phyloP scores from a whole-genome alignment of 1,140 invertebrate genomes.

The Liolophura sinensis region DNA sequence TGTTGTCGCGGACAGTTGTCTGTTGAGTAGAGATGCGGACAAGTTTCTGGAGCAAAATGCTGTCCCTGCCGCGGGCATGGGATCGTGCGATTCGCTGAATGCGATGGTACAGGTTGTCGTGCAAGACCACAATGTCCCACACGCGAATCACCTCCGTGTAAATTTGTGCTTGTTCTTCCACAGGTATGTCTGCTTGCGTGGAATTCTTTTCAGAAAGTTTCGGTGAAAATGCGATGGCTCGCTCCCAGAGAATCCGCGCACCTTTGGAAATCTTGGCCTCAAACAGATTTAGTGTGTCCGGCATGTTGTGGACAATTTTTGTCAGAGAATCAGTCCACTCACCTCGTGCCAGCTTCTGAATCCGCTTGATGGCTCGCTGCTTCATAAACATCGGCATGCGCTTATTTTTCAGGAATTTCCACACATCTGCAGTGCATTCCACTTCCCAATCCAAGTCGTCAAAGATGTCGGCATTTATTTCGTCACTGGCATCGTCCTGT shows the following conservation, averaged over 20 bases:
- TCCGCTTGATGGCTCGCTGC: constrained; percentile 30
- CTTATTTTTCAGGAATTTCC: constrained; percentile 39
- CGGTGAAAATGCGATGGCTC: constrained; percentile 49
- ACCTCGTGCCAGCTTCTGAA: constrained; percentile 42
- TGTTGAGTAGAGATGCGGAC: neutral
- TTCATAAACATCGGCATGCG: constrained; percentile 33
- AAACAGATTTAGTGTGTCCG: constrained; percentile 36
- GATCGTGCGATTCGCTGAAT: constrained; percentile 42
- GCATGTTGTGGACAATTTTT: constrained; percentile 26
- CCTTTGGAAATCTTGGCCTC: constrained; percentile 41
- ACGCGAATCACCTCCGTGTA: constrained; percentile 52
- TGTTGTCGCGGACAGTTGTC: neutral
- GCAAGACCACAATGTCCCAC: constrained; percentile 48
- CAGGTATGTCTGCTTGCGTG: constrained; percentile 23
- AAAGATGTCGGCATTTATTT: constrained; percentile 20
- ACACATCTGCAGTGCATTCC: constrained; percentile 49
- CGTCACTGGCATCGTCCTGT: neutral
- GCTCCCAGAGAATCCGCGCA: constrained; percentile 44
- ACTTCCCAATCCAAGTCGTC: constrained; percentile 53
- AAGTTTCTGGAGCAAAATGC: constrained; percentile 44
- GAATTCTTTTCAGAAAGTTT: constrained; percentile 29
- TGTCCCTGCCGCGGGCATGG: constrained; percentile 39
- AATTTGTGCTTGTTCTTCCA: constrained; percentile 29
- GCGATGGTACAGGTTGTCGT: constrained; percentile 29
- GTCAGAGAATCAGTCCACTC: constrained; percentile 36